Base-by-base conservation (phyloP, 2,797 vertebrate genomes). In the Manis crassicaudata region DNA sequence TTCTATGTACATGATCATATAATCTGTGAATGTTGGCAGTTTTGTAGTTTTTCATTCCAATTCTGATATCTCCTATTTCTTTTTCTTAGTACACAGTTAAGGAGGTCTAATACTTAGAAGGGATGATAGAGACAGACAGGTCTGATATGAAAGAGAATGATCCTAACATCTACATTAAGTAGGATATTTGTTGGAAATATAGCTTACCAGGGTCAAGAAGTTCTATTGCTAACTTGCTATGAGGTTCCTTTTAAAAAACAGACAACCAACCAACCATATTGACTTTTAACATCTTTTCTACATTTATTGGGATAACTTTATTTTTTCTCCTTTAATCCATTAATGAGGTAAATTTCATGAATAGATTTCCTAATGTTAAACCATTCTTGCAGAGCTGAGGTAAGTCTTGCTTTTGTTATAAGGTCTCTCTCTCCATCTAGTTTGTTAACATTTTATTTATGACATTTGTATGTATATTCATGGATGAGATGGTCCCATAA, bases 131-230 rank as follows among this genome's bases (percentile, higher is more conserved):
- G 32, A 50, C 7, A 56, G 40, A 37, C 17, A 54, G 56, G 16
- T 27, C 63, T 73, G 29, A 79, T 56, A 21, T 46, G 58, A 29
- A 67, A 93, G 70, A 56, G 17, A 65, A 67, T 77, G 2, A 70
- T n/a, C 91, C n/a, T 85, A 65, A 70, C 35, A 83, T 80, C 72
- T 72, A 37, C 16, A 54, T 40, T 46, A 68, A 62, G 18, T 54
- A 29, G 70, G 52, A 18, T 88, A 37, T 46, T 82, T 95, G 56
- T 79, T 83, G 73, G 82, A 91, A 93, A 88, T 56, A 73, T 3
- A 32, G 63, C 50, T 65, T 32, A 54, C 46, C n/a, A 58, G 40
- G 60, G 35, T n/a, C 70, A 93, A 50, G 25, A 63, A n/a, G 35
- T 58, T n/a, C 17, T 62, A 35, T 40, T 50, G 21, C 14, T 88